A percentile compares a stretch with the other conserved stretches of the same genome.
Conservation (phyloP, 2,797 vertebrate genomes). For the Channallabes apus region DNA sequence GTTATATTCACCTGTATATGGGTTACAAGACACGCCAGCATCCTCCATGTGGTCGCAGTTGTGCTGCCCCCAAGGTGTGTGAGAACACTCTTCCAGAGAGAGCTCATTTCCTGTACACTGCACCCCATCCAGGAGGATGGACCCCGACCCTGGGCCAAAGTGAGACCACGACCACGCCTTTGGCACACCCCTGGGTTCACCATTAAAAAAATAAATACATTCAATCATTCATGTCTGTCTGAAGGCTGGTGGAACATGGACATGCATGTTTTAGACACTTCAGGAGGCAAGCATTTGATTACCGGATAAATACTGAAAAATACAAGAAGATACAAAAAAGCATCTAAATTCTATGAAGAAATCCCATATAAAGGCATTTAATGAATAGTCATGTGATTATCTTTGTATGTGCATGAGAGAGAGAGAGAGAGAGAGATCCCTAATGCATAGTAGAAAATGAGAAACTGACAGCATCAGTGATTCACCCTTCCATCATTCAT, state of each 20-base stretch:
- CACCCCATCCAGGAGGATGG: constrained; percentile 81
- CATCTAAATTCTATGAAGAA: not conserved
- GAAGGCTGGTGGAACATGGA: not conserved
- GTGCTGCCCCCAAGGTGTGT: constrained; percentile 81
- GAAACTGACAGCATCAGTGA: constrained; percentile 10
- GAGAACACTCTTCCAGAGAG: constrained; percentile 84
- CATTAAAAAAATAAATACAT: constrained; percentile 28
- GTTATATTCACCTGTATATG: constrained; percentile 67
- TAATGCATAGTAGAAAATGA: not conserved
- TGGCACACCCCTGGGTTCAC: constrained; percentile 71
- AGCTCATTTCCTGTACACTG: constrained; percentile 85
- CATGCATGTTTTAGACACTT: not conserved
- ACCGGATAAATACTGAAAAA: not conserved
- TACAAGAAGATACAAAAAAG: not conserved
- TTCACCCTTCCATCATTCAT: constrained; percentile 20
- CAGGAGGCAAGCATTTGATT: not conserved
- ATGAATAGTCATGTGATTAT: not conserved
- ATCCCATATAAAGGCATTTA: not conserved
- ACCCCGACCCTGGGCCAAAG: constrained; percentile 77
- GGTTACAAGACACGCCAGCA: constrained; percentile 81
- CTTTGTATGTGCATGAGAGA: not conserved
- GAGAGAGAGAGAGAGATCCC: not conserved
- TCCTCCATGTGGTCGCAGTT: constrained; percentile 87
- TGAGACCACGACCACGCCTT: constrained; percentile 77
- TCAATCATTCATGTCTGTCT: not conserved